A percentile compares a stretch with the other conserved stretches of the same genome.
Evolutionary conservation across 1,140 invertebrate genomes (phyloP).

Genomic region (Subanguina moxae): DNA sequence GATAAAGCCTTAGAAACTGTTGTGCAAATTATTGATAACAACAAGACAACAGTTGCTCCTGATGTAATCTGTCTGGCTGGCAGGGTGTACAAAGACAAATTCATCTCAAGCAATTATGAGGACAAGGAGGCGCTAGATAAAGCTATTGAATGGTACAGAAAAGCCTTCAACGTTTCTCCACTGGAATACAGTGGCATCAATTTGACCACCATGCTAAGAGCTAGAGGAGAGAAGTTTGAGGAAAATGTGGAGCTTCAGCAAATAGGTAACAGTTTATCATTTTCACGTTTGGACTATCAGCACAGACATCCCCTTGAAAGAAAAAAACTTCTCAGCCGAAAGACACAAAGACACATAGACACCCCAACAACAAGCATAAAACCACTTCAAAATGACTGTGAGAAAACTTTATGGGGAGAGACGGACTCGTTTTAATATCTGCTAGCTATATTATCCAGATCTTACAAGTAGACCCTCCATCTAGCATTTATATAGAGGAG

Average conservation of each 20-base stretch:
- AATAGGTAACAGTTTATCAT: conserved; percentile 66
- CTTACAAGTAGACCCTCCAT: too few species aligned
- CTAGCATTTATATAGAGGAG: too few species aligned
- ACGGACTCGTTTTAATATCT: too few species aligned
- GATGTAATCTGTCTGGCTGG: conserved; percentile 98
- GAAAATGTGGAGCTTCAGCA: conserved; percentile 83
- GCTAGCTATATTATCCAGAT: too few species aligned
- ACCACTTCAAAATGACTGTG: too few species aligned
- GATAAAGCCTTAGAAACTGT: conserved; percentile 88
- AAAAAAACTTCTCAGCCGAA: too few species aligned
- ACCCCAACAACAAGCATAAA: too few species aligned
- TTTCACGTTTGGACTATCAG: too few species aligned
- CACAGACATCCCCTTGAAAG: too few species aligned
- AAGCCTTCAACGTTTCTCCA: conserved; percentile 93
- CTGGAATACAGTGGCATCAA: conserved; percentile 99
- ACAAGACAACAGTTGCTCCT: conserved; percentile 82
- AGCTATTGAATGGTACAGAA: conserved; percentile 95
- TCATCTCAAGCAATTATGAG: conserved; percentile 86
- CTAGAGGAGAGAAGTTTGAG: conserved; percentile 89
- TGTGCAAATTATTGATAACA: conserved; percentile 82
- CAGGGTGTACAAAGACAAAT: conserved; percentile 96
- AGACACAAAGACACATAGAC: too few species aligned
- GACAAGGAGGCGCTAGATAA: conserved; percentile 81
- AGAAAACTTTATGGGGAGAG: too few species aligned
- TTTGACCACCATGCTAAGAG: conserved; percentile 92